A percentile compares a stretch with the other conserved stretches of the same genome.
These are phyloP conservation scores for Conops quadrifasciatus DNA, from an alignment of 2,888 invertebrate genomes.

Conservation along the genomic window DNA sequence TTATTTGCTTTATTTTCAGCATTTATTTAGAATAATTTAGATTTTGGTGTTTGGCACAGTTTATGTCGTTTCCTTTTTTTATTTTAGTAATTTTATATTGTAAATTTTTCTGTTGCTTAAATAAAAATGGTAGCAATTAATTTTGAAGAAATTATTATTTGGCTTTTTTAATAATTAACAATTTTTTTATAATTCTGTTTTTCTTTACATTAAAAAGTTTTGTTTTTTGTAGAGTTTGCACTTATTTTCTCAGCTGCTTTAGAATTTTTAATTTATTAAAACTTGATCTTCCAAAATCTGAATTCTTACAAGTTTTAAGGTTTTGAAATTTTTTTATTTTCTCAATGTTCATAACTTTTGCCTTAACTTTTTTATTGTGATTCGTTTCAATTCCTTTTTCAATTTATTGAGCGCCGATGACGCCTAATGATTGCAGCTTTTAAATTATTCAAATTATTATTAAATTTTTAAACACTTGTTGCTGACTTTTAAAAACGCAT, in stretches of 20 bases:
- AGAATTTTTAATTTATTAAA: background rate
- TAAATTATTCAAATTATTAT: too few species aligned
- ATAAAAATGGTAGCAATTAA: background rate
- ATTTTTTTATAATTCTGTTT: background rate
- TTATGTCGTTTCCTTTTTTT: background rate
- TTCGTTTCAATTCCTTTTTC: too few species aligned
- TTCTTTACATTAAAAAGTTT: background rate
- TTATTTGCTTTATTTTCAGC: background rate
- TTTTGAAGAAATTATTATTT: background rate
- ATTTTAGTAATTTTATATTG: background rate
- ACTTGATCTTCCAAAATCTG: background rate
- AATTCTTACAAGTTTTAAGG: background rate
- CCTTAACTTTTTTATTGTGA: background rate
- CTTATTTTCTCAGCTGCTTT: conserved; percentile 21
- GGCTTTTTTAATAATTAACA: background rate
- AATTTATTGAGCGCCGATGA: too few species aligned
- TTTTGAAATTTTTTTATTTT: conserved; percentile 1
- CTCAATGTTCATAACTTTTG: background rate
- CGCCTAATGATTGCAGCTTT: too few species aligned
- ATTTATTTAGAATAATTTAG: background rate
- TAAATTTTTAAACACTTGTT: too few species aligned
- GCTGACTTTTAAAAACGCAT: too few species aligned
- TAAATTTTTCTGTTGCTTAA: background rate
- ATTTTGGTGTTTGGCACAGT: background rate
- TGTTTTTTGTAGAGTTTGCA: conserved; percentile 20